These are phyloP conservation scores for Ichneumoninae sp. DNA, from an alignment of 2,888 invertebrate genomes.

Conservation along the genomic window DNA sequence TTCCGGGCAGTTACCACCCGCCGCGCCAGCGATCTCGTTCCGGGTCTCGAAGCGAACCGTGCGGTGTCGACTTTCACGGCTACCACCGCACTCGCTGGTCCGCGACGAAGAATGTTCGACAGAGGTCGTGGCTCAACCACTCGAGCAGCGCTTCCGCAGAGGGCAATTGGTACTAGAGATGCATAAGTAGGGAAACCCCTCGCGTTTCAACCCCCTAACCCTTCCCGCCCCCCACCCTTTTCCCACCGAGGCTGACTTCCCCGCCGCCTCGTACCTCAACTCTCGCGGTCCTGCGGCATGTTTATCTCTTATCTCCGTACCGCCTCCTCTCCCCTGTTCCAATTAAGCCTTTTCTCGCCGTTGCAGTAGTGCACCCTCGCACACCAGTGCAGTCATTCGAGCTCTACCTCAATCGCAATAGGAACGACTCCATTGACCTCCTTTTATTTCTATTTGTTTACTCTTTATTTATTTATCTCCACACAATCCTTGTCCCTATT, in stretches of 20 bases:
- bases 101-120: constrained; percentile 38
- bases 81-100: neutral
- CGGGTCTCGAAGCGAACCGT: constrained; percentile 12
- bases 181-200: constrained; percentile 56
- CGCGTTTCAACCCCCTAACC: constrained; percentile 35
- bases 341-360: constrained; percentile 33
- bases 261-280: neutral
- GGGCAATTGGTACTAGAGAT: constrained; percentile 63
- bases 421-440: constrained; percentile 50
- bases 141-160: constrained; percentile 53
- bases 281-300: constrained; percentile 4
- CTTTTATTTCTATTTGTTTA: constrained; percentile 1
- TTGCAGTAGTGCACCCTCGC: constrained; percentile 19
- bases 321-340: neutral
- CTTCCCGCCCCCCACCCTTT: constrained; percentile 32
- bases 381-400: constrained; percentile 39
- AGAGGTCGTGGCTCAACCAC: constrained; percentile 60
- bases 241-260: constrained; percentile 19
- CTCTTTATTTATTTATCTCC: neutral
- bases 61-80: constrained; percentile 40
- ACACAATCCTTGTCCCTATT: neutral
- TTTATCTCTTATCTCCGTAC: neutral
- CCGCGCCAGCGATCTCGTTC: constrained; percentile 24
- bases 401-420: constrained; percentile 26
- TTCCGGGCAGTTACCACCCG: constrained; percentile 30